Base-by-base conservation (phyloP, 2,888 invertebrate species). In the Drosophila falleni region DNA sequence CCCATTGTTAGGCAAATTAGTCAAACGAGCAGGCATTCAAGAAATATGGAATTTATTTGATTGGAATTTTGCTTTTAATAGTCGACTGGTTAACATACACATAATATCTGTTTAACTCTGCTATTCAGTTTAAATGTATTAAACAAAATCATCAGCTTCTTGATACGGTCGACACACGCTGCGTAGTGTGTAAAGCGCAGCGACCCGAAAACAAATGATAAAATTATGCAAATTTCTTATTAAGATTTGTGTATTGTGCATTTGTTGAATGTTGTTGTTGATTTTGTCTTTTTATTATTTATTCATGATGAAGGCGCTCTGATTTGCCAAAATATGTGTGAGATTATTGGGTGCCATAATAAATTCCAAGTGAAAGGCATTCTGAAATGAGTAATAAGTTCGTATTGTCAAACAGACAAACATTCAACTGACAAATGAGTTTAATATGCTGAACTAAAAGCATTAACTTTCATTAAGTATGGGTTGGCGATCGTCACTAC, bases 1-100 rank as follows among this genome's bases (percentile, higher is more conserved):
- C 49, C 73, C 46, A 78, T 88, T 88, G 84, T 86, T 86, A 84
- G 59, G 67, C 80, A 84, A 88, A 84, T 84, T 70, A 78, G 78
- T 62, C 58, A 46, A 56, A 26, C 46, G 13, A 54, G 41, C 39
- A 41, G 41, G 11, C 53, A 33, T 5, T 10, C 50, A 68, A 60
- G 66, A 68, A 61, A 75, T 54, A 39, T 54, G 61, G 16, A 41
- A 55, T 53, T 31, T 15, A 64, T 74, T 23, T 53, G 53, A 62
- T 69, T 58, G 54, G 35, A 54, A 46, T 35, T 26, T 35, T 56
- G 56, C 9, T 29, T 44, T 19, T 31, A 35, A 50, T 13, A 35
- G 50, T 50, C 50, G 29, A 42, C 26, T 47, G 19, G 26, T 19
- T 33, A 49, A 19, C 35, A 35, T 13, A 53, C 47, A 46, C 46